A percentile compares a stretch with the other conserved stretches of the same genome.
Conservation (phyloP, 2,888 invertebrate genomes). For the Campoplex nolae region DNA sequence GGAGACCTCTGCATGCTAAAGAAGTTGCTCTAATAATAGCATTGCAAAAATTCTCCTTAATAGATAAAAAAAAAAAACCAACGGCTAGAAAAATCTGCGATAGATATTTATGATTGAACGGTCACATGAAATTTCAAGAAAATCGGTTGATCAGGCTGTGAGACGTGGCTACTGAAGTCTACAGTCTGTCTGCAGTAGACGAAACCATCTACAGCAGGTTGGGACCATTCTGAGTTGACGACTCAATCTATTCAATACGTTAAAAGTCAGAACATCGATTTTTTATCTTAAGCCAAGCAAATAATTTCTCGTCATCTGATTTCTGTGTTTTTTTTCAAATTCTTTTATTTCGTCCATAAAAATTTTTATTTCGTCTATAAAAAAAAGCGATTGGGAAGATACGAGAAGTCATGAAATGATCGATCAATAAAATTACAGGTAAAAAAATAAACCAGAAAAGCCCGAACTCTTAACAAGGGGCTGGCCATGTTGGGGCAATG, state of each 20-base stretch:
- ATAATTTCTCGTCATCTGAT: neutral
- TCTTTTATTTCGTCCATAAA: too few relatives aligned
- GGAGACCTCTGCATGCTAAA: too few relatives aligned
- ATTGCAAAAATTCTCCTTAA: too few relatives aligned
- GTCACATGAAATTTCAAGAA: neutral
- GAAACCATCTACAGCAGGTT: too few relatives aligned
- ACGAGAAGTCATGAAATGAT: neutral
- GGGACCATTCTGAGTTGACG: too few relatives aligned
- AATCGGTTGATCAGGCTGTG: too few relatives aligned
- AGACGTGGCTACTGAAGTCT: too few relatives aligned
- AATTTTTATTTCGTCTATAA: too few relatives aligned
- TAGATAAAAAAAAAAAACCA: neutral
- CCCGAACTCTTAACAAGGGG: conserved; percentile 6
- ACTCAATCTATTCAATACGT: too few relatives aligned
- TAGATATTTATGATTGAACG: neutral
- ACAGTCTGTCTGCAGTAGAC: too few relatives aligned
- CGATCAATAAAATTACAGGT: neutral
- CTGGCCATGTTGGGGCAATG: conserved; percentile 30
- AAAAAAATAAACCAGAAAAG: conserved; percentile 7
- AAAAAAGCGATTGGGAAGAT: neutral
- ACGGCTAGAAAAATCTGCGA: neutral
- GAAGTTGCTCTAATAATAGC: too few relatives aligned
- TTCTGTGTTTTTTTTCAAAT: neutral
- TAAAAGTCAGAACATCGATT: neutral
- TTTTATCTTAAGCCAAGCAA: neutral